Evolutionary conservation across 2,113 vertebrate genomes (phyloP), one percentile per base, ranked within the genome.

Genomic region (Helogale parvula): DNA sequence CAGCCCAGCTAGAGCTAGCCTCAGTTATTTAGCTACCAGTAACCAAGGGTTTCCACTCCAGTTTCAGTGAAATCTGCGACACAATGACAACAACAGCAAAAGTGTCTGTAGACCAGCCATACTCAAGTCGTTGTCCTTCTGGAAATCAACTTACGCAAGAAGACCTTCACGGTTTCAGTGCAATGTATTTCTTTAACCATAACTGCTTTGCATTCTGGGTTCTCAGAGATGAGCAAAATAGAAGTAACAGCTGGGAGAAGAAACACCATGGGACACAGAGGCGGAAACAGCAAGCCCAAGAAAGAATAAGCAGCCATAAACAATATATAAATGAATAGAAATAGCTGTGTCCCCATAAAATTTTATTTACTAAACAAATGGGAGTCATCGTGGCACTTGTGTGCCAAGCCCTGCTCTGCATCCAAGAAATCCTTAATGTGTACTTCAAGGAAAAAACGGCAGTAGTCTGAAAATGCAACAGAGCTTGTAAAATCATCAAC

Each of bases 331-430:
- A 86, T 79, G 29, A 77, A 63, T 11, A 95, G 41, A 71, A 83
- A 25, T 29, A 74, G 66, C 66, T 90, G 33, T 69, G 19, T 95
- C 57, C 45, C 72, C 88, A 60, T 31, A 89, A 93, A 97, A 69
- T 35, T 69, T 82, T 54, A 87, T 52, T 96, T 60, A 82, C 7
- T 77, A 88, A 95, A 81, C 23, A 91, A 41, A 41, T 33, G 47
- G 15, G 19, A 12, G 33, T 8, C 63, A 71, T 45, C 25, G 38
- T 45, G 50, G 82, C 52, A 4, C 27, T 50, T 57, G 29, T 19
- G 31, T 86, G 29, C 31, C 7, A 91, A 41, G 3, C 25, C 17
- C 57, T 82, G 45, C 9, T 77, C 60, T 89, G 92, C 0, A 83
- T 45, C 54, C 60, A 87, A 87, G 54, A 93, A 93, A 80, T 76